phyloP scores from a whole-genome alignment of 1,140 invertebrate species.

The Drosophila yakuba region DNA sequence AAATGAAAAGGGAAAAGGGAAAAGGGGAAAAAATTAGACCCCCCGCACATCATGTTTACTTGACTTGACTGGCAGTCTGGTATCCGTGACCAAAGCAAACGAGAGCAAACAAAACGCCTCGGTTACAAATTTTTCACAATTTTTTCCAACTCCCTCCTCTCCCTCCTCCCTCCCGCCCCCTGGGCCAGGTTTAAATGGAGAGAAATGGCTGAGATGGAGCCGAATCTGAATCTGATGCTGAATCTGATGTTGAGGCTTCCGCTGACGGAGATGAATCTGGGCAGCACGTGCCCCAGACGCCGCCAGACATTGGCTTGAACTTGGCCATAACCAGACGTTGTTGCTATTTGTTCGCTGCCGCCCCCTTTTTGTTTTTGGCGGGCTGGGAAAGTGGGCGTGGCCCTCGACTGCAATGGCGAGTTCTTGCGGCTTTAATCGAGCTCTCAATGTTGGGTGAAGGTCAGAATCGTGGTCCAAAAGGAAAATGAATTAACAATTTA shows the following conservation, averaged over 20 bases:
- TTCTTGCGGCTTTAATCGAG: constrained; percentile 34
- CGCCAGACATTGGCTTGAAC: constrained; percentile 61
- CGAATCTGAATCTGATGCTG: constrained; percentile 45
- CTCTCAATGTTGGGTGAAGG: constrained; percentile 26
- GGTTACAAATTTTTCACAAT: constrained; percentile 77
- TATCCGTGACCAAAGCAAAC: constrained; percentile 66
- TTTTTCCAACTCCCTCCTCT: constrained; percentile 29
- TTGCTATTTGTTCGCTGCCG: constrained; percentile 20
- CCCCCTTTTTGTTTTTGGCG: background rate
- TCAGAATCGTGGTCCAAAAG: constrained; percentile 16
- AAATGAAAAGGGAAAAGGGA: constrained; percentile 40
- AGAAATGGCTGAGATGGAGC: constrained; percentile 61
- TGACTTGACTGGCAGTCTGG: constrained; percentile 70
- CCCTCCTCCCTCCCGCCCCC: background rate
- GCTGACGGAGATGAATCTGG: constrained; percentile 76
- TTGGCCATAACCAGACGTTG: constrained; percentile 47
- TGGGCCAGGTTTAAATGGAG: constrained; percentile 65
- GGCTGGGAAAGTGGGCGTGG: constrained; percentile 2
- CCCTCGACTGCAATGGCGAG: constrained; percentile 9
- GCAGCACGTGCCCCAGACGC: constrained; percentile 67
- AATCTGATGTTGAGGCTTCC: constrained; percentile 44
- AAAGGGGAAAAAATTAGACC: constrained; percentile 70
- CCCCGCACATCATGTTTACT: constrained; percentile 77
- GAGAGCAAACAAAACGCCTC: constrained; percentile 68
- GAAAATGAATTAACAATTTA: constrained; percentile 29